A percentile compares a stretch with the other conserved stretches of the same genome.
These are phyloP conservation scores for Cylas formicarius DNA, from an alignment of 1,140 invertebrate species.

Conservation along the genomic window DNA sequence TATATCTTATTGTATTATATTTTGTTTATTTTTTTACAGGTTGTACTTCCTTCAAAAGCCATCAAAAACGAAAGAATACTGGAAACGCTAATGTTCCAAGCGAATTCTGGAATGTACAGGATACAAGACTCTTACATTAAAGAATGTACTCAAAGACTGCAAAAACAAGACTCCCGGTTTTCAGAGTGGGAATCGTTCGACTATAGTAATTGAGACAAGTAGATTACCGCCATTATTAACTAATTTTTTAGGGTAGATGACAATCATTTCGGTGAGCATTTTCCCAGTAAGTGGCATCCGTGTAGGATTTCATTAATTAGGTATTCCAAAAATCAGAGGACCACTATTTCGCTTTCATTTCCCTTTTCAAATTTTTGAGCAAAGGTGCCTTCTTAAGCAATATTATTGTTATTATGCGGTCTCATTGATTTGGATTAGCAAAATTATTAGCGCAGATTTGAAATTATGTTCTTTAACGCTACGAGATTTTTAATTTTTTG, in stretches of 20 bases:
- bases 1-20: no score
- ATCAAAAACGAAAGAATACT: slow-evolving; percentile 89
- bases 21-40: slow-evolving; percentile 44
- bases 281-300: slow-evolving; percentile 10
- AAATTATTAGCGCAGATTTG: no score
- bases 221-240: no score
- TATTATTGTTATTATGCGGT: no score
- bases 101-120: slow-evolving; percentile 85
- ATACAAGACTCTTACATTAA: slow-evolving; percentile 83
- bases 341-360: no score
- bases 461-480: no score
- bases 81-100: slow-evolving; percentile 88
- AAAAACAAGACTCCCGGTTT: slow-evolving; percentile 79
- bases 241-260: slow-evolving; percentile 21
- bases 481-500: no score
- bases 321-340: no score
- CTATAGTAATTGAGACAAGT: slow-evolving; percentile 48
- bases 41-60: slow-evolving; percentile 85
- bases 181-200: slow-evolving; percentile 74
- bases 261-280: slow-evolving; percentile 22
- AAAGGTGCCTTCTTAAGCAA: no score
- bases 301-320: no score
- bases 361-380: no score
- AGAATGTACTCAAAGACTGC: slow-evolving; percentile 75
- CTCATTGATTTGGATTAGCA: no score